phyloP scores from a whole-genome alignment of 2,113 vertebrate species.

The Odontophorus gujanensis region DNA sequence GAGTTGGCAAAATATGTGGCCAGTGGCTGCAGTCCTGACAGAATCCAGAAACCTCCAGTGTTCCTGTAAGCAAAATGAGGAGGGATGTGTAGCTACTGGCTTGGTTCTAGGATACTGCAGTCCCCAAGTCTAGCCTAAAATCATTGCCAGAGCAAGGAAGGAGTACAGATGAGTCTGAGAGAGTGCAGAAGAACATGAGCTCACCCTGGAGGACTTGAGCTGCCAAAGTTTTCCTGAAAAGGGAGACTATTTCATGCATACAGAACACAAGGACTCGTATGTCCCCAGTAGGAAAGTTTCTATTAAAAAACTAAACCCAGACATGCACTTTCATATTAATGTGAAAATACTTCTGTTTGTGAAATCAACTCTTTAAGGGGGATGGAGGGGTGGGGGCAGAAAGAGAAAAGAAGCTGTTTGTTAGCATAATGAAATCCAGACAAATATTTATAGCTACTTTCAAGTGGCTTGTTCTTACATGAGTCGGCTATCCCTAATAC shows the following conservation, averaged over 20 bases:
- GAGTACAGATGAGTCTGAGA: constrained; percentile 19
- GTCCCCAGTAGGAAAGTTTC: constrained; percentile 79
- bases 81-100: constrained; percentile 52
- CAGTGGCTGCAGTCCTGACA: constrained; percentile 24
- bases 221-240: constrained; percentile 78
- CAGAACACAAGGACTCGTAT: constrained; percentile 73
- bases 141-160: constrained; percentile 37
- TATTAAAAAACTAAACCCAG: constrained; percentile 76
- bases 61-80: constrained; percentile 28
- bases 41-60: constrained; percentile 9
- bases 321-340: constrained; percentile 77
- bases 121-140: constrained; percentile 53
- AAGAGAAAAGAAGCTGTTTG: constrained; percentile 60
- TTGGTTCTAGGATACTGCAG: constrained; percentile 46
- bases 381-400: neutral
- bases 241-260: constrained; percentile 67
- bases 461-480: constrained; percentile 73
- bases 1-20: constrained; percentile 16
- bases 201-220: constrained; percentile 52
- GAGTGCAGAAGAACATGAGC: constrained; percentile 63
- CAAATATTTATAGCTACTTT: constrained; percentile 78
- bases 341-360: constrained; percentile 80
- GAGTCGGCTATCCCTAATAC: constrained; percentile 69
- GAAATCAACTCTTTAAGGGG: constrained; percentile 71
- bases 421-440: constrained; percentile 74